Conservation (phyloP, 2,113 vertebrate species). For the Sebastes schlegelii region DNA sequence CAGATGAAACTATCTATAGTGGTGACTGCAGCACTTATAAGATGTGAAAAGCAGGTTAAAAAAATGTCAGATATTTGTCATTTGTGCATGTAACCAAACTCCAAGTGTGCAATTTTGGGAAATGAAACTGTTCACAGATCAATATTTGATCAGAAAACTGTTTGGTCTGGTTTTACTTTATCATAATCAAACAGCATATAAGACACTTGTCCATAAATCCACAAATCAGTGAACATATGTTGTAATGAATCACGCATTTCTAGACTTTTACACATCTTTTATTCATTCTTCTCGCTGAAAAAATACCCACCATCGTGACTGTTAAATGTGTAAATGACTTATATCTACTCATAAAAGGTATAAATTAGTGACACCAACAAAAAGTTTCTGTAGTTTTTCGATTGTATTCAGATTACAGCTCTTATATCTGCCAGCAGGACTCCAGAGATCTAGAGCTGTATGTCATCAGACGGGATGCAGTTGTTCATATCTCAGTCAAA, state of each 20-base stretch:
- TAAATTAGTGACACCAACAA: not conserved
- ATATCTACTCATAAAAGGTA: not conserved
- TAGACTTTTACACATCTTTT: not conserved
- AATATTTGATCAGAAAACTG: not conserved
- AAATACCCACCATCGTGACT: not conserved
- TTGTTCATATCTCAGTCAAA: constrained; percentile 45
- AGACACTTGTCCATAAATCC: not conserved
- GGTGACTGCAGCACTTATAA: not conserved
- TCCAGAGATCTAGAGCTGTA: not conserved
- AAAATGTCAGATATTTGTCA: not conserved
- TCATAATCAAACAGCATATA: not conserved
- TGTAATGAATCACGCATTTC: not conserved
- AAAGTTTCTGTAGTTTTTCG: not conserved
- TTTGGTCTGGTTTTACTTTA: not conserved
- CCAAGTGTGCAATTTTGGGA: not conserved
- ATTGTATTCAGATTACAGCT: not conserved
- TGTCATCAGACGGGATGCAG: not conserved
- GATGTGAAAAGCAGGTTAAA: not conserved
- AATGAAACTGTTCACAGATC: not conserved
- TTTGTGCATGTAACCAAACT: not conserved
- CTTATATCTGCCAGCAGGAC: constrained; percentile 18
- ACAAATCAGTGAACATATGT: not conserved
- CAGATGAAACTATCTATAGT: not conserved
- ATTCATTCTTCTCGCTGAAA: not conserved
- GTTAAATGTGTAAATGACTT: not conserved